Conservation (phyloP, 2,797 vertebrate genomes). For the Echiichthys vipera region DNA sequence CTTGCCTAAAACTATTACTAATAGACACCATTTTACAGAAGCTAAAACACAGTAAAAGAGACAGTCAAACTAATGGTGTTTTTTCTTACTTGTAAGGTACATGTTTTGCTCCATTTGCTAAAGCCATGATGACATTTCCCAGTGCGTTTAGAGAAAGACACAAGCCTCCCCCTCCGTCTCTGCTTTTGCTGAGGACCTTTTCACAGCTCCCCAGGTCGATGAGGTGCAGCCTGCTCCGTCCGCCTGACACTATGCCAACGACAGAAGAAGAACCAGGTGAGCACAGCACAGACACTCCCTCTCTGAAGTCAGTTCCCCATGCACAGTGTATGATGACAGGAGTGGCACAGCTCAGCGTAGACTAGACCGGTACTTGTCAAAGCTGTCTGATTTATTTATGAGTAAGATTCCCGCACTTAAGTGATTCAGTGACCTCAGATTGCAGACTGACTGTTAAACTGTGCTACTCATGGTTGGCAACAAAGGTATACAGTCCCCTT, state of each 20-base stretch:
- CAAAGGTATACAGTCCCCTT: slow-evolving; percentile 2
- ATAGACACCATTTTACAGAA: slow-evolving; percentile 22
- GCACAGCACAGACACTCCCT: slow-evolving; percentile 53
- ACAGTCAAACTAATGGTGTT: slow-evolving; percentile 16
- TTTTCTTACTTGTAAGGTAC: slow-evolving; percentile 94
- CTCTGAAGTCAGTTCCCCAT: slow-evolving; percentile 43
- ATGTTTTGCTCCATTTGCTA: slow-evolving; percentile 97
- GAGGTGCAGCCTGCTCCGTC: slow-evolving; percentile 96
- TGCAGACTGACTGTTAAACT: slow-evolving; percentile 46
- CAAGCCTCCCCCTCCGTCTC: slow-evolving; percentile 90
- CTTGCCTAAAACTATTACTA: slow-evolving; percentile 55
- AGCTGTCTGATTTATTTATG: slow-evolving; percentile 67
- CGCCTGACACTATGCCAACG: slow-evolving; percentile 91
- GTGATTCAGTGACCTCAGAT: slow-evolving; percentile 75
- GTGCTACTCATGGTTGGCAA: slow-evolving; percentile 43
- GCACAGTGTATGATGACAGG: slow-evolving; percentile 35
- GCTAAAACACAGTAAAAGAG: slow-evolving; percentile 22
- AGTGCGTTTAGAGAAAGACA: slow-evolving; percentile 94
- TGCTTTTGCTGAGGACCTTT: slow-evolving; percentile 89
- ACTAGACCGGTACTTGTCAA: slow-evolving; percentile 41
- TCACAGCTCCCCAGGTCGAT: slow-evolving; percentile 98
- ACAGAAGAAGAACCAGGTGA: slow-evolving; percentile 63
- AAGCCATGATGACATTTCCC: slow-evolving; percentile 96
- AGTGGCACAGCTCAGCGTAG: slow-evolving; percentile 41
- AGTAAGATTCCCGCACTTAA: slow-evolving; percentile 58